A percentile compares a stretch with the other conserved stretches of the same genome.
phyloP scores from a whole-genome alignment of 2,888 invertebrate genomes.

The Acrocyrtus sp. region DNA sequence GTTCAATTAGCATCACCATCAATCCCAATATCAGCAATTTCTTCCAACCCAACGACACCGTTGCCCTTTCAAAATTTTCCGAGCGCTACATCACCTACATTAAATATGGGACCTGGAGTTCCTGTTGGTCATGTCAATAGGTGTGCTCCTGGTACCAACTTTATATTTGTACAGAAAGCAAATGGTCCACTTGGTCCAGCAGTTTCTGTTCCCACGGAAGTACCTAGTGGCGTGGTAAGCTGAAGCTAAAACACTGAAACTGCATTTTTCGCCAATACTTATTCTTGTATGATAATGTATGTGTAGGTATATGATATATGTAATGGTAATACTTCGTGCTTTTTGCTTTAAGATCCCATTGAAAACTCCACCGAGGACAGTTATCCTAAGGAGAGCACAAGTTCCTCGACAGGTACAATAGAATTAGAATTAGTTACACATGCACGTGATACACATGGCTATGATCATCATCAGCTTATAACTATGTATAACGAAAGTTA shows the following conservation, averaged over 20 bases:
- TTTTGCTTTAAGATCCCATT: conserved; percentile 40
- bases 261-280: no score
- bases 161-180: conserved; percentile 60
- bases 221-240: conserved; percentile 22
- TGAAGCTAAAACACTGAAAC: no score
- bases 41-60: conserved; percentile 26
- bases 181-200: conserved; percentile 26
- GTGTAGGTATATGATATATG: no score
- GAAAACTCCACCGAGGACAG: conserved; percentile 56
- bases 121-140: conserved; percentile 51
- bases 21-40: conserved; percentile 41
- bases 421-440: no score
- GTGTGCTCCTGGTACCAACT: conserved; percentile 49
- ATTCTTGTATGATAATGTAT: no score
- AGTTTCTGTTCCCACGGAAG: conserved; percentile 11
- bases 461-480: no score
- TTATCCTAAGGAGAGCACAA: conserved; percentile 59
- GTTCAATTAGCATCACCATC: conserved; percentile 39
- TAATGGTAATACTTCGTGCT: no score
- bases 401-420: conserved; percentile 55
- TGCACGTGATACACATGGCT: no score
- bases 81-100: conserved; percentile 23
- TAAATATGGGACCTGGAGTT: conserved; percentile 22
- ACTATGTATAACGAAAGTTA: no score
- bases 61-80: conserved; percentile 50